Conservation (phyloP, 2,797 vertebrate species). For the Eulemur coronatus region DNA sequence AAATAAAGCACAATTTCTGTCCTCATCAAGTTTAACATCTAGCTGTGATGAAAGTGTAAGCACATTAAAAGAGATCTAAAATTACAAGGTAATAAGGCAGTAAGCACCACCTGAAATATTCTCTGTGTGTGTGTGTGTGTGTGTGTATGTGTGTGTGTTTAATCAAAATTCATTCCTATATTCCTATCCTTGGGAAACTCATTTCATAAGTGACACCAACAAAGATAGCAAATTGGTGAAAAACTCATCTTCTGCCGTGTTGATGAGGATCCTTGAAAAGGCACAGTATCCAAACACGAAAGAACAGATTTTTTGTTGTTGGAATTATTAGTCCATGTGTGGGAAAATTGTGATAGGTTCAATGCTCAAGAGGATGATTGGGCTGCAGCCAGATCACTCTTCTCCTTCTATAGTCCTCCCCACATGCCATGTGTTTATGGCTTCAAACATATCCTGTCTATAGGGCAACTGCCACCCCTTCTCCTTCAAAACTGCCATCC, state of each 20-base stretch:
- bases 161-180: background rate
- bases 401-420: too few relatives aligned
- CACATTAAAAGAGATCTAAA: background rate
- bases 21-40: background rate
- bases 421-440: too few relatives aligned
- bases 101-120: too few relatives aligned
- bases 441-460: too few relatives aligned
- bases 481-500: too few relatives aligned
- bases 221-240: background rate
- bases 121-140: too few relatives aligned
- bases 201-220: background rate
- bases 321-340: background rate
- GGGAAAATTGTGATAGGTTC: background rate
- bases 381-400: too few relatives aligned
- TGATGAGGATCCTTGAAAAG: background rate
- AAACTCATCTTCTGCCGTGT: background rate
- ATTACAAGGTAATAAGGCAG: background rate
- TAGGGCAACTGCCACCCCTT: background rate
- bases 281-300: background rate
- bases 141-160: too few relatives aligned
- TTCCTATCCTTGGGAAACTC: background rate
- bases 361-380: background rate
- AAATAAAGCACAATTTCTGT: background rate
- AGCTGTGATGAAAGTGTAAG: background rate
- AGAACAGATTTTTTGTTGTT: background rate